These are phyloP conservation scores for Gnatocerus cornutus DNA, from an alignment of 2,888 invertebrate species.

Conservation along the genomic window DNA sequence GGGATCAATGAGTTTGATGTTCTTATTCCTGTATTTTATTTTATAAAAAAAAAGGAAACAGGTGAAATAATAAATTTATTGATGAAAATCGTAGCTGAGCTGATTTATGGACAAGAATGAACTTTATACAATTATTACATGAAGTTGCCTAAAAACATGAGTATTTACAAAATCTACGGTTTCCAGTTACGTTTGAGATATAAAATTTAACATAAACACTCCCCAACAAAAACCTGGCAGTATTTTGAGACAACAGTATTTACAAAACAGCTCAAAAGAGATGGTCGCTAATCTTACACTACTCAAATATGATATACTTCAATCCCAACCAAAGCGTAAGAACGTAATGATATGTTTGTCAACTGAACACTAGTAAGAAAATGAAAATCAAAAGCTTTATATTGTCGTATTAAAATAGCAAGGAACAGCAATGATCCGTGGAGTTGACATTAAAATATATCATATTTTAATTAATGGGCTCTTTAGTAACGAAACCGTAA, in stretches of 20 bases:
- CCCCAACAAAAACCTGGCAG: slow-evolving; percentile 21
- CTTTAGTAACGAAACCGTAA: slow-evolving; percentile 76
- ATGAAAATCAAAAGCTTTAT: slow-evolving; percentile 13
- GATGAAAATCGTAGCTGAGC: slow-evolving; percentile 33
- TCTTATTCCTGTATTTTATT: no score
- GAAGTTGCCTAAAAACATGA: slow-evolving; percentile 5
- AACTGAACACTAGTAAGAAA: slow-evolving; percentile 11
- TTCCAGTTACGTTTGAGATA: slow-evolving; percentile 4
- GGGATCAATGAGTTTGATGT: no score
- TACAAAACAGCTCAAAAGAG: slow-evolving; percentile 13
- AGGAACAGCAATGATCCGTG: slow-evolving; percentile 11
- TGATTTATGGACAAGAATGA: slow-evolving; percentile 38
- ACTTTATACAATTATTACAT: slow-evolving; percentile 40
- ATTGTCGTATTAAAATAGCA: slow-evolving; percentile 26
- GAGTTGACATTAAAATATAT: slow-evolving; percentile 49
- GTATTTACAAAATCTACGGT: slow-evolving; percentile 37
- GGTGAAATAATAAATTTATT: slow-evolving; percentile 38
- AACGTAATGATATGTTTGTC: slow-evolving; percentile 27
- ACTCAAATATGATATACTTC: slow-evolving; percentile 34
- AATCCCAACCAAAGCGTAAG: slow-evolving; percentile 14
- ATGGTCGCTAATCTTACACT: slow-evolving; percentile 7
- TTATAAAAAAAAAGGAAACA: not conserved
- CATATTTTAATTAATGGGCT: slow-evolving; percentile 66
- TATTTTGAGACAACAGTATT: slow-evolving; percentile 21
- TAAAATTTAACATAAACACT: not conserved